Evolutionary conservation across 2,797 vertebrate species (phyloP).

Genomic region (Yasuhikotakia modesta): DNA sequence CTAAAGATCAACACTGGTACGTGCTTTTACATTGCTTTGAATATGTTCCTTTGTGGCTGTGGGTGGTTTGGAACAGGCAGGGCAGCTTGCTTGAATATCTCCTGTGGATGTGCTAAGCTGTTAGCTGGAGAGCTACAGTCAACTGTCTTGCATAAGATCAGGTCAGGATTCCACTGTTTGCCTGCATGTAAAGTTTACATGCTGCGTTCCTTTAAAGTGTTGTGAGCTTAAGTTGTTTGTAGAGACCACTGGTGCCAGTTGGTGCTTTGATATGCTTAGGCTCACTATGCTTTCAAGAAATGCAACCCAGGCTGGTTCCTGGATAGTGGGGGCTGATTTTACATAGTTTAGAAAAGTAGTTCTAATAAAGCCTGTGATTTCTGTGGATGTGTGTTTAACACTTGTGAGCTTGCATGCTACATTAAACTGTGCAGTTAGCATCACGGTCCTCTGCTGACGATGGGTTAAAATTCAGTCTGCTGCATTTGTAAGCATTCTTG

Average conservation of each 20-base stretch:
- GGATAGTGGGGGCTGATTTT: background rate
- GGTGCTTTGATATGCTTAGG: too few species aligned
- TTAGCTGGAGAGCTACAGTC: conserved; percentile 53
- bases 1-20: background rate
- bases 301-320: background rate
- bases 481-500: conserved; percentile 67
- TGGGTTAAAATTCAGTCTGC: conserved; percentile 58
- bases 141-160: conserved; percentile 27
- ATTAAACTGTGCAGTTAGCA: conserved; percentile 3
- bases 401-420: background rate
- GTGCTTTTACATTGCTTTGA: conserved; percentile 64
- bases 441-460: conserved; percentile 15
- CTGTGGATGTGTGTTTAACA: background rate
- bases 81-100: conserved; percentile 31
- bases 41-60: conserved; percentile 63
- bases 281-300: too few species aligned
- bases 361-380: background rate
- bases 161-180: conserved; percentile 12
- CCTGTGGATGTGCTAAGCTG: conserved; percentile 32
- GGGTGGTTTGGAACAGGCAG: conserved; percentile 57
- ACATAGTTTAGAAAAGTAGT: background rate
- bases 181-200: background rate
- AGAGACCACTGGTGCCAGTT: too few species aligned
- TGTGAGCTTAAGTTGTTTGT: too few species aligned
- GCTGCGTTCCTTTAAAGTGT: background rate